Evolutionary conservation across 1,140 invertebrate genomes (phyloP), one percentile per base, ranked within the genome.

Genomic region (Papilio aristodemus): DNA sequence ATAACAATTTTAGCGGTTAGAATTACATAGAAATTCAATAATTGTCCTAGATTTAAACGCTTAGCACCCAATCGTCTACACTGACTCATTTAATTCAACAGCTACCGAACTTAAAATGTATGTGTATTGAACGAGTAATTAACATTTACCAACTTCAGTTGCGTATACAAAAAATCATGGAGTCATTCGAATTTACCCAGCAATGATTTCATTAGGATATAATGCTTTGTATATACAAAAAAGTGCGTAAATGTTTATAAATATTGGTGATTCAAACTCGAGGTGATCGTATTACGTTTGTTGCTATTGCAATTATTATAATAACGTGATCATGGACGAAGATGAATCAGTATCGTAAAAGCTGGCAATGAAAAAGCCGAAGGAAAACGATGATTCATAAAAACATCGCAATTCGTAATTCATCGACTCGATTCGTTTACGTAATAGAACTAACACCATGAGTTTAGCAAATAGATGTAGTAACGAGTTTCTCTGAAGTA

Each of bases 261-360:
- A 64, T 64, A 64, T 43, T 43, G 62, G 11, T 43, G 62, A 64
- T 64, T 64, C 62, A 64, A 64, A 36, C 37, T 41, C 7, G 10
- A n/a, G 13, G 39, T 41, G 62, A 64, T 39, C 38, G 62, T 46
- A 25, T 54, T 54, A 27, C 39, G 37, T 41, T 17, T n/a, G 39
- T n/a, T 64, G 27, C 27, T 6, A 64, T 43, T 64, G 4, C 22
- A 25, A 46, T 64, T 41, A 64, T 25, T 63, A 5, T 39, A 13
- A 64, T 64, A 25, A 41, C 22, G 39, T 41, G 39, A 25, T 43
- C 6, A 25, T 41, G 62, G 19, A 13, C 62, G 10, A 58, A 19
- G 54, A 41, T 43, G 62, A 64, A 0, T 63, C 62, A 41, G 22
- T 22, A 46, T 64, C 38, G 62, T 46, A 64, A 63, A 41, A 64